Evolutionary conservation across 2,888 invertebrate genomes (phyloP).

Genomic region (Macrophya alboannulata): DNA sequence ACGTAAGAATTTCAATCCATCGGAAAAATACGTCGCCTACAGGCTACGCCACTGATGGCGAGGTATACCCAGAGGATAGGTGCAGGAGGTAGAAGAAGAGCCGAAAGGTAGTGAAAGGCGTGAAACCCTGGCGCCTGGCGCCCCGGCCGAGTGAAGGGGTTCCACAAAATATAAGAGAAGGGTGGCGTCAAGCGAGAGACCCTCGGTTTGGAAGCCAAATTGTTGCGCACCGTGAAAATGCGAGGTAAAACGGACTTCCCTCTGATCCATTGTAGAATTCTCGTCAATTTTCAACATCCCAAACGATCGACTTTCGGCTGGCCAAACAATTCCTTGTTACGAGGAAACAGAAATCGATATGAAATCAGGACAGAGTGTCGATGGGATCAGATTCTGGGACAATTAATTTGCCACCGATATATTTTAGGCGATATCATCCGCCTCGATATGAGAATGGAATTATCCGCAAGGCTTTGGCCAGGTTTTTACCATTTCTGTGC

Average conservation of each 20-base stretch:
- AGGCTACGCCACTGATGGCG: conserved; percentile 38
- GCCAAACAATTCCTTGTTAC: not conserved
- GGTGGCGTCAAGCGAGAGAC: conserved; percentile 46
- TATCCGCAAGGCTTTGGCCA: not conserved
- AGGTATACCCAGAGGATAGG: conserved; percentile 16
- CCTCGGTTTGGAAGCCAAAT: conserved; percentile 49
- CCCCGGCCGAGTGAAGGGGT: conserved; percentile 60
- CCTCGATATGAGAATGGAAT: not conserved
- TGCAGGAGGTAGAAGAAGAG: conserved; percentile 48
- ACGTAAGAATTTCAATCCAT: not conserved
- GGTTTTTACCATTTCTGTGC: not conserved
- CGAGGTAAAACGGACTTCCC: conserved; percentile 34
- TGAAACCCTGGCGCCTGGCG: conserved; percentile 76
- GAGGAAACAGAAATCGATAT: not conserved
- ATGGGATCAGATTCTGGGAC: not conserved
- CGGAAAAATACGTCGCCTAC: not conserved
- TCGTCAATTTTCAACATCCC: conserved; percentile 27
- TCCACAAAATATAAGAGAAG: conserved; percentile 49
- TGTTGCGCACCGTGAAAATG: conserved; percentile 52
- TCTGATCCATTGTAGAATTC: not conserved
- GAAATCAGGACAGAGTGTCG: not conserved
- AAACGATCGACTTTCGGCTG: not conserved
- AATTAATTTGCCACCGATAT: not conserved
- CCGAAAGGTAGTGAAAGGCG: conserved; percentile 66
- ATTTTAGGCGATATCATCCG: not conserved